Base-by-base conservation (phyloP, 2,797 vertebrate species). In the Myiotriccus ornatus region DNA sequence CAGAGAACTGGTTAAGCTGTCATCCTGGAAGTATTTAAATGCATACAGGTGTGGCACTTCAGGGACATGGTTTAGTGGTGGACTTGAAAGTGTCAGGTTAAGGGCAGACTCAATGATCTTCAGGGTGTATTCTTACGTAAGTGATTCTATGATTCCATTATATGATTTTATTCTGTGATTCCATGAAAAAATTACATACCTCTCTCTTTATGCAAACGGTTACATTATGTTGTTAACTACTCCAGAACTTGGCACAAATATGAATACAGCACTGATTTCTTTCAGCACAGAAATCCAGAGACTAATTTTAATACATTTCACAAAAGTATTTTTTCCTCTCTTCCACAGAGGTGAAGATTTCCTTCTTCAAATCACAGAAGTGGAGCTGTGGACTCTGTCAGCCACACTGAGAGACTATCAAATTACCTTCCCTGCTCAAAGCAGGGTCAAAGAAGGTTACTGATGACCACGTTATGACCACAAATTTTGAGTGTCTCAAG, bases 381-480 rank as follows among this genome's bases (percentile, higher is more conserved):
- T 0, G 0, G 21, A 64, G 10, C 9, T 74, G 46, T 35, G 9
- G 34, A 41, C 14, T 46, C 50, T 55, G 25, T 34, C 44, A 74
- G 41, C 2, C 22, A 64, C 10, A 5, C 35, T 25, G 10, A 11
- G 35, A 77, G 16, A 73, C 0, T n/a, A 37, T 15, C 7, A 52
- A 53, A n/a, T 91, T 79, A 67, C 75, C 12, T 78, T 15, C 30
- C 28, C 27, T 47, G 27, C 10, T 71, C 25, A 83, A 70, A 80
- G 32, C 30, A 80, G 6, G 10, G 55, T 60, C 37, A 80, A 7
- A 76, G 16, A 19, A 87, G 6, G n/a, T 3, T 64, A 18, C 14
- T 56, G 46, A 41, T 24, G 14, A 67, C 6, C 50, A 56, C 0
- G 0, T 37, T 50, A 37, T 3, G 4, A 69, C 11, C 27, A 35